Conservation (phyloP, 2,888 invertebrate species). For the Thalpophila matura region DNA sequence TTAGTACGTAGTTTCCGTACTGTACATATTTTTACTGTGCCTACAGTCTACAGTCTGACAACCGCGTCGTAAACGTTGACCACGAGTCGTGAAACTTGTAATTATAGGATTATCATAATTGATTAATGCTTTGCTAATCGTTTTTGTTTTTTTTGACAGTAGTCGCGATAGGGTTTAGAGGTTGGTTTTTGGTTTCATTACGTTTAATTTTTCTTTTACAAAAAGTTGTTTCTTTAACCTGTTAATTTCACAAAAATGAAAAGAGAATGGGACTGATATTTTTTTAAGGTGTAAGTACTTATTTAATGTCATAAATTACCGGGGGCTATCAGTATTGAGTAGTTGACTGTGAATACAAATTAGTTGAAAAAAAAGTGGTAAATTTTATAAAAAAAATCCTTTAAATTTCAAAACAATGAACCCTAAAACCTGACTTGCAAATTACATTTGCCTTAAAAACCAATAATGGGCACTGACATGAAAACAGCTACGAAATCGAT, state of each 20-base stretch:
- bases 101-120: slow-evolving; percentile 47
- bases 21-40: no score
- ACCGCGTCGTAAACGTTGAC: slow-evolving; percentile 31
- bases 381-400: no score
- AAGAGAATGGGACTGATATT: no score
- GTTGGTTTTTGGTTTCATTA: slow-evolving; percentile 1
- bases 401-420: no score
- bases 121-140: slow-evolving; percentile 29
- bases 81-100: slow-evolving; percentile 30
- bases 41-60: slow-evolving; percentile 70
- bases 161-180: not conserved
- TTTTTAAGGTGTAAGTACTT: no score
- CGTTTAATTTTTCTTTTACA: not conserved
- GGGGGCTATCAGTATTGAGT: no score
- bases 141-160: slow-evolving; percentile 2
- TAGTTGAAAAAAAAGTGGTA: no score
- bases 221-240: no score
- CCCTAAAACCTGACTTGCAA: not conserved
- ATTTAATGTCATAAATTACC: no score
- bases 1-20: no score
- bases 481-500: not conserved
- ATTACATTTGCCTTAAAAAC: not conserved
- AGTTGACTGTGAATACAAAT: no score
- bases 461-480: not conserved
- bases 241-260: no score